Evolutionary conservation across 2,888 invertebrate genomes (phyloP), one percentile per base, ranked within the genome.

Genomic region (Drosophila rellima): DNA sequence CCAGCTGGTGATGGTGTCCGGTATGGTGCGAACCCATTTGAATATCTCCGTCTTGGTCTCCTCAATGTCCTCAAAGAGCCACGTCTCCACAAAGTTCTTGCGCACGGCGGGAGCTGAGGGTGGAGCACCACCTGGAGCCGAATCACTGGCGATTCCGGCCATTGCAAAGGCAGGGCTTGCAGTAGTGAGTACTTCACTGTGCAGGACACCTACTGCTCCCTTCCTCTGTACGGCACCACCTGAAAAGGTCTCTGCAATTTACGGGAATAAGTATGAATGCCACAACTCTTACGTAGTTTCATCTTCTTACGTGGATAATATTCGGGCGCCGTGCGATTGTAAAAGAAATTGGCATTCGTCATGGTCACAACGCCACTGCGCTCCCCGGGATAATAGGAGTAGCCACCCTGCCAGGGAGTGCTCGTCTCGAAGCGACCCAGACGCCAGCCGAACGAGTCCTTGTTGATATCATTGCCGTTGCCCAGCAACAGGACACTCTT

Each of bases 1-100:
- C 97, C 97, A 97, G 0, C 96, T 96, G 1, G 96, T 97, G 66
- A 97, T 95, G 0, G 96, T 95, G 88, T 96, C 96, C 0, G 97
- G 97, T 7, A 96, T 95, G 48, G 93, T 94, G 75, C 95, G 80
- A 1, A 76, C 65, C 80, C 78, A 90, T 11, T 85, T 89, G 39
- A 90, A 90, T 0, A 87, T 76, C 64, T 86, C 90, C 1, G 70
- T 29, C 35, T 80, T 67, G 0, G 91, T 90, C 44, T 82, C 88
- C 64, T 88, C 89, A 33, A 90, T 93, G 70, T 94, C 93, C 76
- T 93, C 92, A 90, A 93, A 93, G 80, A 94, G 93, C 95, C 96
- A 96, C 54, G 95, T 95, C 93, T 96, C 96, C 39, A 95, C 95
- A 92, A 96, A 96, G 91, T 94, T 93, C 92, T 94, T 94, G 87